Evolutionary conservation across 2,888 invertebrate species (phyloP).

Genomic region (Nemotelus pantherinus): DNA sequence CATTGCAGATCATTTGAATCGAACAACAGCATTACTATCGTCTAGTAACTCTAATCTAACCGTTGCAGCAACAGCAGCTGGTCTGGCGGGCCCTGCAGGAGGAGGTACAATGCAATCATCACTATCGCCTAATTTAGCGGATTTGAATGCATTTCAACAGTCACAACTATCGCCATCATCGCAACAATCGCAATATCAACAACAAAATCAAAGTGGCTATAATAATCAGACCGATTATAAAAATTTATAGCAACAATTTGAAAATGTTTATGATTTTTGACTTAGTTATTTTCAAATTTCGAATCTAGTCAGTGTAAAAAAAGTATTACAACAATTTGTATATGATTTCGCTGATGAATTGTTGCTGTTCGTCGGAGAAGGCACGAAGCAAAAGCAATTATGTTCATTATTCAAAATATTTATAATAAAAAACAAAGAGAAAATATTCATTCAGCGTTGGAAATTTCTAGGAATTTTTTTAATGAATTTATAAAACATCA

Average conservation of each 20-base stretch:
- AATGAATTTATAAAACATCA: no score
- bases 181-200: constrained; percentile 5
- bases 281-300: neutral
- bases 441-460: no score
- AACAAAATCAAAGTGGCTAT: constrained; percentile 26
- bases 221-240: constrained; percentile 18
- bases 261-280: constrained; percentile 23
- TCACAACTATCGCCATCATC: neutral
- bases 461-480: no score
- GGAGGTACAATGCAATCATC: neutral
- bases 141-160: neutral
- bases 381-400: no score
- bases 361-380: no score
- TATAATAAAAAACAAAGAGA: no score
- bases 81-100: neutral
- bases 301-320: no score
- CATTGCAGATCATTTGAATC: no score
- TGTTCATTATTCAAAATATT: no score
- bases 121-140: neutral
- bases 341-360: no score
- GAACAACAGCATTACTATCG: no score
- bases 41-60: neutral
- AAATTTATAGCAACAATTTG: constrained; percentile 24
- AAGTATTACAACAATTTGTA: no score
- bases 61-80: constrained; percentile 1